Base-by-base conservation (phyloP, 2,888 invertebrate species). In the Tolmerus cingulatus region DNA sequence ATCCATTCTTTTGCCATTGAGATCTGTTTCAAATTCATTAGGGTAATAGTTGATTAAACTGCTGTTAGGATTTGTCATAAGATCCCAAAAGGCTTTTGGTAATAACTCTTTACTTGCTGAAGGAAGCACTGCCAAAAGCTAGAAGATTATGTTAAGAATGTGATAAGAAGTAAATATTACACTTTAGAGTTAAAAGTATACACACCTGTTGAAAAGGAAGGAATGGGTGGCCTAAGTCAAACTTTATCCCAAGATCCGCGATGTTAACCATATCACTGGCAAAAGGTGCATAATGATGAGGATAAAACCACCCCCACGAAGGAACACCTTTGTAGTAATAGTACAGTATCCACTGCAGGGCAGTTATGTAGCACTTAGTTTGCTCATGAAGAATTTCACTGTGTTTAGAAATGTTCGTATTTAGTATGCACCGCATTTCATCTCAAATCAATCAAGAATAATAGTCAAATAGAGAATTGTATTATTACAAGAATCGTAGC, bases 251-350 rank as follows among this genome's bases (percentile, higher is more conserved):
- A 89, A 96, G 93, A 89, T 96, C 93, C 89, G 95, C 94, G 91
- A 99, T 98, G 87, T 96, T 95, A 90, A 95, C 95, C 51, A 99
- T 95, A 92, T 99, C 99, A 3, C 98, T 98, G 89, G 98, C 96
- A 91, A 96, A 99, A 0, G 99, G 99, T 0, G 99, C 97, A 93
- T 99, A 99, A 92, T 99, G 99, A 91, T 97, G 97, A 0, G 98
- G 98, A 92, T 98, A 99, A 93, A 95, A 99, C 99, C 99, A 99
- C 43, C 97, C 97, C 99, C 99, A 99, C 0, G 98, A 98, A 84
- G 97, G 96, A 76, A 98, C 97, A 7, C 99, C 99, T 90, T 97
- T 96, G 93, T 98, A 99, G 92, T 99, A 99, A 92, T 99, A 99
- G 91, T 96, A 95, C 23, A 99, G 93, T 91, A 98, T 98, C 99